Percentiles rank a stretch among this genome's conserved stretches.
Evolutionary conservation across 2,797 vertebrate species (phyloP).

Genomic region (Caiman crocodilus): DNA sequence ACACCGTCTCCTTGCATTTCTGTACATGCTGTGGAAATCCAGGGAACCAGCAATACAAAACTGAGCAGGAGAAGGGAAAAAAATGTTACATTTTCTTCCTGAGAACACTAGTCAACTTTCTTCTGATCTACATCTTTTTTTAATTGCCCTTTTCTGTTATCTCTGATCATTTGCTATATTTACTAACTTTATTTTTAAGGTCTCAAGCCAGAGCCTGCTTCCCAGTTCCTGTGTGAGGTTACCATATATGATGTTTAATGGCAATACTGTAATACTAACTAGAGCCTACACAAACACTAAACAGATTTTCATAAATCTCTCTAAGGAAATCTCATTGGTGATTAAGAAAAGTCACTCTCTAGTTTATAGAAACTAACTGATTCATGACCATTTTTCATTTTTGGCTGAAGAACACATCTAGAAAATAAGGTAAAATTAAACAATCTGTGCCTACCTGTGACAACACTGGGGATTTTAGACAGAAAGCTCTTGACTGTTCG

Average conservation of each 20-base stretch:
- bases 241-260: not conserved
- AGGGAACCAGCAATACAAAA: not conserved
- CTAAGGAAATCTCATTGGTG: not conserved
- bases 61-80: not conserved
- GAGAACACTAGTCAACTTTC: not conserved
- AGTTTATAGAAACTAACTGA: not conserved
- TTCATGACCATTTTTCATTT: not conserved
- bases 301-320: not conserved
- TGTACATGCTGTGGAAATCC: not conserved
- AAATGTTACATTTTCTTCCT: not conserved
- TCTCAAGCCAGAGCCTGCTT: not conserved
- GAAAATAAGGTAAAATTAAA: not conserved
- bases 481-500: constrained; percentile 99
- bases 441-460: constrained; percentile 87
- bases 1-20: not conserved
- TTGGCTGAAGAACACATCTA: not conserved
- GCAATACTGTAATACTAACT: not conserved
- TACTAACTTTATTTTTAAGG: not conserved
- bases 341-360: not conserved
- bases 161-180: not conserved
- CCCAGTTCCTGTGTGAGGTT: not conserved
- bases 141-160: not conserved
- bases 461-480: constrained; percentile 98
- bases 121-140: not conserved
- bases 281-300: not conserved